Evolutionary conservation across 2,888 invertebrate species (phyloP).

Genomic region (Tachina lurida): DNA sequence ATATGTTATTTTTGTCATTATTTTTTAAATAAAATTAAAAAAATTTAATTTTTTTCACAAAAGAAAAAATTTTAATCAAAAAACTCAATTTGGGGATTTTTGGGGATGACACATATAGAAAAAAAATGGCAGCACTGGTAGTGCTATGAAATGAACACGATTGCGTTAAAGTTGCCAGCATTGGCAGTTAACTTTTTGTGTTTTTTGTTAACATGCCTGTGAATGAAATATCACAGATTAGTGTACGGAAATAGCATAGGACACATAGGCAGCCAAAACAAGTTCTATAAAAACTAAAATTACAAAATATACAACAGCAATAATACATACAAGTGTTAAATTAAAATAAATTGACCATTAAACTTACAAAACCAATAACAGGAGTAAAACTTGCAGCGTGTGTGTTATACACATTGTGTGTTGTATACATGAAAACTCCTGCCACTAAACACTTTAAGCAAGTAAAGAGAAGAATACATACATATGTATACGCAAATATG

Average conservation of each 20-base stretch:
- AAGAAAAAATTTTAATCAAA: too few relatives aligned
- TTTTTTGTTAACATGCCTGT: too few relatives aligned
- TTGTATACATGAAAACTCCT: not conserved
- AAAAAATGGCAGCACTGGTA: too few relatives aligned
- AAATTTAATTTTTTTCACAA: too few relatives aligned
- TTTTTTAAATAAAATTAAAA: too few relatives aligned
- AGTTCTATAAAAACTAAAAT: slow-evolving; percentile 7
- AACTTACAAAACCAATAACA: not conserved
- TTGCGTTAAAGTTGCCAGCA: not conserved
- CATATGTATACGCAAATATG: not conserved
- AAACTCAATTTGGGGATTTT: too few relatives aligned
- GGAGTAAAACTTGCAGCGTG: not conserved
- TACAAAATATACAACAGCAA: not conserved
- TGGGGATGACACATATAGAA: too few relatives aligned
- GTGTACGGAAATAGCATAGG: not conserved
- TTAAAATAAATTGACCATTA: not conserved
- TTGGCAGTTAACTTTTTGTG: slow-evolving; percentile 7
- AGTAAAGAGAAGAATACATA: not conserved
- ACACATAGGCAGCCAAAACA: not conserved
- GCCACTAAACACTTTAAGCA: not conserved
- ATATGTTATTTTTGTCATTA: too few relatives aligned
- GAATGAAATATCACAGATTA: too few relatives aligned
- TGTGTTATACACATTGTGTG: not conserved
- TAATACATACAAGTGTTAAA: not conserved
- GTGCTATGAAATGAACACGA: not conserved